phyloP scores from a whole-genome alignment of 2,797 vertebrate species.

The Dendrocincla fuliginosa region DNA sequence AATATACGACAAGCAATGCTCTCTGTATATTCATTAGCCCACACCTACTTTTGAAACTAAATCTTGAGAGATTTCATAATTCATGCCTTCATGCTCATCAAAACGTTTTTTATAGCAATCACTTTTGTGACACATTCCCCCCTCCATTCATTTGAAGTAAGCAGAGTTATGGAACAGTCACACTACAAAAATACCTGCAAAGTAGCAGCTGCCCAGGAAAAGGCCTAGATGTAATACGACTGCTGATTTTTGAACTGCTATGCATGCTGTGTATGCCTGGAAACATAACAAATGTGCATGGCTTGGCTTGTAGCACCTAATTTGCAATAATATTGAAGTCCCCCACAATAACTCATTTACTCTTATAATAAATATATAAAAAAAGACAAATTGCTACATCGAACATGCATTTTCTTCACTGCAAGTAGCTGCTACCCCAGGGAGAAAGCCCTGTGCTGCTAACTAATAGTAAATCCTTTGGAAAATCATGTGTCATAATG shows the following conservation, averaged over 20 bases:
- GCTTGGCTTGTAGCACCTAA: constrained; percentile 78
- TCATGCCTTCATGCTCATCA: constrained; percentile 63
- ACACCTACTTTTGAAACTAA: constrained; percentile 53
- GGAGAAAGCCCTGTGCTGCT: constrained; percentile 81
- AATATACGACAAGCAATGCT: constrained; percentile 32
- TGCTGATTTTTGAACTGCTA: constrained; percentile 73
- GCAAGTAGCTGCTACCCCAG: constrained; percentile 80
- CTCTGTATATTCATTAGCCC: constrained; percentile 56
- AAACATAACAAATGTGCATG: constrained; percentile 80
- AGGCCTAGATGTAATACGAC: constrained; percentile 57
- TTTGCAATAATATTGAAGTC: constrained; percentile 85
- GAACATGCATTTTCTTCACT: constrained; percentile 84
- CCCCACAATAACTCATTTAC: constrained; percentile 84
- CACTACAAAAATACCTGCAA: constrained; percentile 10
- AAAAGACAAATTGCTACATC: constrained; percentile 85
- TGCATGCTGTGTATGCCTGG: constrained; percentile 72
- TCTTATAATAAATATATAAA: constrained; percentile 87
- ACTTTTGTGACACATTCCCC: constrained; percentile 52
- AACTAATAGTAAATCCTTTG: constrained; percentile 85
- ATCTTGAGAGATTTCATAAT: constrained; percentile 58
- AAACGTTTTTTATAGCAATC: constrained; percentile 61
- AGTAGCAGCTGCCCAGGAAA: constrained; percentile 54
- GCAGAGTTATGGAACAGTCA: constrained; percentile 37
- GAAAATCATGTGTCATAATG: constrained; percentile 86
- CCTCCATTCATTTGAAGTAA: not conserved